Conservation (phyloP, 2,888 invertebrate species). For the Cordilura impudica region DNA sequence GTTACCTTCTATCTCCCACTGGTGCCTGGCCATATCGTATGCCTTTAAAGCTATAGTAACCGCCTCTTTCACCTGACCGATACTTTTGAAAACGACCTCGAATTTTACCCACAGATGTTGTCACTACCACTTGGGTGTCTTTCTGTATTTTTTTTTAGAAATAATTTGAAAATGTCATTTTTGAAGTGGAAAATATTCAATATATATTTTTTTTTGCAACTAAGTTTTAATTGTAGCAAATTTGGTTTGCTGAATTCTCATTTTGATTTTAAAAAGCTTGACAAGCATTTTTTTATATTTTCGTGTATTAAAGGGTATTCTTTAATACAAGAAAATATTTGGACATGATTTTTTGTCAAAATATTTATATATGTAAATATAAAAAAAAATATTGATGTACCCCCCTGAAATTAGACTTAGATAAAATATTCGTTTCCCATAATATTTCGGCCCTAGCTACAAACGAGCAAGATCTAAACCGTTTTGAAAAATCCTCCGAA, state of each 20-base stretch:
- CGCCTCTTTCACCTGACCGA: slow-evolving; percentile 75
- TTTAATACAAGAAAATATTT: slow-evolving; percentile 1
- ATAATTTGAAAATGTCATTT: slow-evolving; percentile 11
- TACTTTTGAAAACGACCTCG: slow-evolving; percentile 75
- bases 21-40: slow-evolving; percentile 77
- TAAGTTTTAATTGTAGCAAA: not conserved
- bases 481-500: too few species aligned
- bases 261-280: not conserved
- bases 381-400: too few species aligned
- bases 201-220: not conserved
- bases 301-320: too few species aligned
- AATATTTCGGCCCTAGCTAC: too few species aligned
- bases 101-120: slow-evolving; percentile 74
- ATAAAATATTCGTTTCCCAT: too few species aligned
- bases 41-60: slow-evolving; percentile 77
- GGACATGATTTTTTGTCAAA: slow-evolving; percentile 30
- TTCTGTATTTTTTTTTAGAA: slow-evolving; percentile 68
- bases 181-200: not conserved
- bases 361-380: not conserved
- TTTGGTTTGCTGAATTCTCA: not conserved
- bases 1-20: slow-evolving; percentile 73
- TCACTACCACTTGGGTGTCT: slow-evolving; percentile 75
- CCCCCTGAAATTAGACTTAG: too few species aligned
- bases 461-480: too few species aligned
- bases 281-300: slow-evolving; percentile 9